Percentiles rank a stretch among this genome's conserved stretches.
Conservation (phyloP, 2,888 invertebrate genomes). For the Clanis bilineata region DNA sequence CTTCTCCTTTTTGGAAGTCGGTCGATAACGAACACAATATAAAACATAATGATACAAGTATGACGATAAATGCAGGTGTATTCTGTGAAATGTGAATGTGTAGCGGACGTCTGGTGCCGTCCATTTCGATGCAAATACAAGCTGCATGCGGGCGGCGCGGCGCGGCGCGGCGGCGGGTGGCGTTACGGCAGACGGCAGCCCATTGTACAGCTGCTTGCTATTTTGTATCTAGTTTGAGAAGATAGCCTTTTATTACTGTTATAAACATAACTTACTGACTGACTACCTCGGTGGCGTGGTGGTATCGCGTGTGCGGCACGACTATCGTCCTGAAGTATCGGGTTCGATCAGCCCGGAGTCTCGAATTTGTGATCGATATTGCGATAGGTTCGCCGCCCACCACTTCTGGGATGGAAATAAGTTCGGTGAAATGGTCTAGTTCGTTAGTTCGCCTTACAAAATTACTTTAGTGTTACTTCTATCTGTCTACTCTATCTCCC, state of each 20-base stretch:
- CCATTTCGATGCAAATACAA: constrained; percentile 9
- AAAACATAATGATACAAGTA: not conserved
- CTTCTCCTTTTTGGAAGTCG: too few relatives aligned
- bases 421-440: too few relatives aligned
- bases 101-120: not conserved
- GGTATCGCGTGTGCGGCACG: not conserved
- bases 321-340: too few relatives aligned
- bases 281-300: not conserved
- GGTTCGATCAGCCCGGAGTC: too few relatives aligned
- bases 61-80: not conserved
- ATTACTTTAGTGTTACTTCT: too few relatives aligned
- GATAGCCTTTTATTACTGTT: not conserved
- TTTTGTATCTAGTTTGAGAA: not conserved
- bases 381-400: too few relatives aligned
- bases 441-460: too few relatives aligned
- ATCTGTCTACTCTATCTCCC: too few relatives aligned
- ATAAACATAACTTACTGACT: not conserved
- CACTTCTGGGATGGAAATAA: too few relatives aligned
- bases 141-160: not conserved
- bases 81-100: not conserved
- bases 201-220: not conserved
- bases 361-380: too few relatives aligned
- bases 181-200: not conserved
- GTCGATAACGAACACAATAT: not conserved
- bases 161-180: not conserved